Conservation (phyloP, 2,888 invertebrate species). For the Netelia melanura region DNA sequence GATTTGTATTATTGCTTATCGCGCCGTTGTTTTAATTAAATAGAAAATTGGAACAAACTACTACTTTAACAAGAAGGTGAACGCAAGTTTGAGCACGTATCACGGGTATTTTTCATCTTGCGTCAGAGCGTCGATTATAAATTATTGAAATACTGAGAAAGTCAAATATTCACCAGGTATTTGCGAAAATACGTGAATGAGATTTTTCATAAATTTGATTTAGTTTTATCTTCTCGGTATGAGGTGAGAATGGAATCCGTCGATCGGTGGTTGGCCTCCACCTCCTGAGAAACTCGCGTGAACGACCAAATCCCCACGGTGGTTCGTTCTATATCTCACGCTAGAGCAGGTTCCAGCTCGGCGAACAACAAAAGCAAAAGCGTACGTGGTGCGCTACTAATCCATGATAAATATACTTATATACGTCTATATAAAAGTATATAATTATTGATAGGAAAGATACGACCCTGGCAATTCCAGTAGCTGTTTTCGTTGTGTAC, state of each 20-base stretch:
- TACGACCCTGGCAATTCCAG: not conserved
- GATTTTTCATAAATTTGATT: no score
- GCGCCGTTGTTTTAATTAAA: no score
- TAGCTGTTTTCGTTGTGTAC: no score
- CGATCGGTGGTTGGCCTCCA: conserved; percentile 65
- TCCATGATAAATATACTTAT: not conserved
- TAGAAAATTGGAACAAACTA: no score
- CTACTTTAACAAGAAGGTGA: no score
- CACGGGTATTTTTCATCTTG: no score
- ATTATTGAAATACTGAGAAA: no score
- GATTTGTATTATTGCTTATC: no score
- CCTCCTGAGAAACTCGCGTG: conserved; percentile 52
- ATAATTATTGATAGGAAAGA: not conserved
- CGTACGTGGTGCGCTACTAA: not conserved
- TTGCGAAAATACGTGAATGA: no score
- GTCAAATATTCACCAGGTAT: no score
- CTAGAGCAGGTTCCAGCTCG: conserved; percentile 60
- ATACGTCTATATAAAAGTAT: not conserved
- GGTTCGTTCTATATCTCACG: conserved; percentile 44
- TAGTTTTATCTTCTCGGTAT: not conserved
- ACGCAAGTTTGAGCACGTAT: no score
- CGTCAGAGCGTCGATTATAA: no score
- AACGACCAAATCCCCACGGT: conserved; percentile 34
- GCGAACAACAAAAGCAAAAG: conserved; percentile 57
- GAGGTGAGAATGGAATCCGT: conserved; percentile 4